phyloP scores from a whole-genome alignment of 2,797 vertebrate genomes.

The Sebastes oblongus region DNA sequence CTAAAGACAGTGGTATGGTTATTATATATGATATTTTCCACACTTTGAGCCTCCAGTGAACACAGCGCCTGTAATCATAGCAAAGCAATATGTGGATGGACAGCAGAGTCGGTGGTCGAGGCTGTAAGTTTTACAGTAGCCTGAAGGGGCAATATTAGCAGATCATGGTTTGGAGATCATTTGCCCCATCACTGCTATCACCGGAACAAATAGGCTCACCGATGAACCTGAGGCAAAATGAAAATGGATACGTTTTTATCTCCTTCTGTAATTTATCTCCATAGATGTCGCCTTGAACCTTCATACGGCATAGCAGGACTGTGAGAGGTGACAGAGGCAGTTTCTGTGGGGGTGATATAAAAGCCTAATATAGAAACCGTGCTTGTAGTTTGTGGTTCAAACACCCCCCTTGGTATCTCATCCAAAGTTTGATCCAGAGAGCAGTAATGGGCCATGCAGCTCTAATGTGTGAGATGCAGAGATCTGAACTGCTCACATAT shows the following conservation, averaged over 20 bases:
- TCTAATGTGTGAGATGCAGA: slow-evolving; percentile 59
- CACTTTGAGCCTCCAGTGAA: not conserved
- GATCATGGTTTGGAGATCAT: slow-evolving; percentile 37
- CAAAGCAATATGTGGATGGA: slow-evolving; percentile 12
- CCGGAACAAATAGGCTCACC: slow-evolving; percentile 27
- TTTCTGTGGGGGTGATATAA: slow-evolving; percentile 50
- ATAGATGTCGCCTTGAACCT: slow-evolving; percentile 42
- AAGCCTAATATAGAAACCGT: slow-evolving; percentile 50
- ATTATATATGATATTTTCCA: not conserved
- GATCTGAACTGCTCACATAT: slow-evolving; percentile 58
- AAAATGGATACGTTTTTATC: slow-evolving; percentile 44
- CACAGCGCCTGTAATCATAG: slow-evolving; percentile 17
- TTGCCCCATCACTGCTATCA: slow-evolving; percentile 20
- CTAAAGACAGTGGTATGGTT: not conserved
- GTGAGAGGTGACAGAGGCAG: slow-evolving; percentile 22
- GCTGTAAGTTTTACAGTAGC: slow-evolving; percentile 33
- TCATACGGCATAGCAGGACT: slow-evolving; percentile 11
- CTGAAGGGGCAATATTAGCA: slow-evolving; percentile 42
- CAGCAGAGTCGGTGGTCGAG: slow-evolving; percentile 10
- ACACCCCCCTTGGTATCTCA: slow-evolving; percentile 45
- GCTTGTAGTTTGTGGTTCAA: slow-evolving; percentile 32
- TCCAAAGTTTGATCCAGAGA: slow-evolving; percentile 51
- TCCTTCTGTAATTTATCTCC: slow-evolving; percentile 47
- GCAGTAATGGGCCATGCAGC: slow-evolving; percentile 64
- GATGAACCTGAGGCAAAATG: slow-evolving; percentile 39